A percentile compares a stretch with the other conserved stretches of the same genome.
phyloP scores from a whole-genome alignment of 2,113 vertebrate species.

The Micronycteris hirsuta region DNA sequence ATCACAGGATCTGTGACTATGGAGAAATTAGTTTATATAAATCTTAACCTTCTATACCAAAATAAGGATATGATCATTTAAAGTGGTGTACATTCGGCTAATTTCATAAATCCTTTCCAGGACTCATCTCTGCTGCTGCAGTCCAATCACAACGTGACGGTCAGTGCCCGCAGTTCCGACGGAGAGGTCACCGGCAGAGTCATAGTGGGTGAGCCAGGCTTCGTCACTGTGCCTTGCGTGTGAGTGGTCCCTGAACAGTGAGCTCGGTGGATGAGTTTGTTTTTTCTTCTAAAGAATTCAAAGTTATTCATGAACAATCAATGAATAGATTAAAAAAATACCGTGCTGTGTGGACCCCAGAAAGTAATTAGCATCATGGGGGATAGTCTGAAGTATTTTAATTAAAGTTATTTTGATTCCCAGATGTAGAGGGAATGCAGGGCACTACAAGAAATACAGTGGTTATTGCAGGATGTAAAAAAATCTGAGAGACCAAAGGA shows the following conservation, averaged over 20 bases:
- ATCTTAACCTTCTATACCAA: background rate
- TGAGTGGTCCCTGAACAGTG: background rate
- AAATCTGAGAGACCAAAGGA: background rate
- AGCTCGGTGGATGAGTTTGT: background rate
- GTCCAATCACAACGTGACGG: constrained; percentile 91
- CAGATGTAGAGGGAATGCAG: background rate
- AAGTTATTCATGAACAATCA: background rate
- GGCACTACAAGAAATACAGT: background rate
- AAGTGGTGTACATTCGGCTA: background rate
- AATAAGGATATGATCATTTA: background rate
- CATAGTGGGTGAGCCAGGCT: constrained; percentile 89
- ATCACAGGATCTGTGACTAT: background rate
- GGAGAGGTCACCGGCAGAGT: constrained; percentile 92
- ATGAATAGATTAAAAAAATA: background rate
- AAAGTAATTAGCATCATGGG: background rate
- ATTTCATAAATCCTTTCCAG: constrained; percentile 74
- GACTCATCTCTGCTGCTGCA: constrained; percentile 90
- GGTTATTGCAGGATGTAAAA: background rate
- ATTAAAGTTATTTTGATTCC: background rate
- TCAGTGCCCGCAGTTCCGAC: constrained; percentile 89
- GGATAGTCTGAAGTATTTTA: background rate
- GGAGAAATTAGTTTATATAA: background rate
- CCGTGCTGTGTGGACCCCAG: background rate
- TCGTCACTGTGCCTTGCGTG: background rate
- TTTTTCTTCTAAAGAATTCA: background rate